Conservation (phyloP, 2,797 vertebrate species). For the Onychomys leucogaster region DNA sequence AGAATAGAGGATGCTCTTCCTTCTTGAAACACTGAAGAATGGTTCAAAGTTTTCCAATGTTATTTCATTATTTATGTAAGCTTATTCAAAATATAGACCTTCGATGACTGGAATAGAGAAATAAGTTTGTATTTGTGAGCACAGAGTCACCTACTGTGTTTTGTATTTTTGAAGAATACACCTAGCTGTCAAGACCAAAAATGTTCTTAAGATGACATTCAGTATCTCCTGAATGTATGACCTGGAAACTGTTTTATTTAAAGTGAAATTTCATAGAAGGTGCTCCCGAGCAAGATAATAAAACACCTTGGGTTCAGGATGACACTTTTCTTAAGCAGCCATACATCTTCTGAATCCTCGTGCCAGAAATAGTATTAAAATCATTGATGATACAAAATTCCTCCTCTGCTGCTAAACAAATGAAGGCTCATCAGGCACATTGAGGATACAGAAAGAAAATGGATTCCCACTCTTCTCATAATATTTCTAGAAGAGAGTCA, state of each 20-base stretch:
- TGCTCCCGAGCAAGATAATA: slow-evolving; percentile 65
- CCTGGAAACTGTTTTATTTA: slow-evolving; percentile 61
- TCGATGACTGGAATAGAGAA: neutral
- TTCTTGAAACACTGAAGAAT: slow-evolving; percentile 28
- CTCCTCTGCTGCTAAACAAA: slow-evolving; percentile 71
- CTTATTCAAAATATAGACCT: neutral
- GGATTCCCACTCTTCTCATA: slow-evolving; percentile 63
- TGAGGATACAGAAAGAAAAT: slow-evolving; percentile 68
- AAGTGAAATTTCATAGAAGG: slow-evolving; percentile 64
- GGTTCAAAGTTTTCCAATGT: slow-evolving; percentile 6
- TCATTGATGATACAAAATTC: slow-evolving; percentile 66
- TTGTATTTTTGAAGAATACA: slow-evolving; percentile 9
- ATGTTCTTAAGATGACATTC: slow-evolving; percentile 28
- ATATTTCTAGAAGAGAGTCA: slow-evolving; percentile 69
- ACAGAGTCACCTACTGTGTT: neutral
- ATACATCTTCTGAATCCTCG: slow-evolving; percentile 56
- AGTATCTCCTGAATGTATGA: slow-evolving; percentile 6
- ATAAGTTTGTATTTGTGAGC: slow-evolving; percentile 30
- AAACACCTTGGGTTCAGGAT: slow-evolving; percentile 60
- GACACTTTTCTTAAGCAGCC: slow-evolving; percentile 49
- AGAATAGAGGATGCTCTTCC: neutral
- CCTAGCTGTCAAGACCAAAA: slow-evolving; percentile 12
- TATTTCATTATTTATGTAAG: slow-evolving; percentile 27
- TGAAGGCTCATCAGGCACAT: slow-evolving; percentile 59
- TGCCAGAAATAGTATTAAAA: slow-evolving; percentile 71